Evolutionary conservation across 2,113 vertebrate species (phyloP), one percentile per base, ranked within the genome.

Genomic region (Acrocephalus arundinaceus): DNA sequence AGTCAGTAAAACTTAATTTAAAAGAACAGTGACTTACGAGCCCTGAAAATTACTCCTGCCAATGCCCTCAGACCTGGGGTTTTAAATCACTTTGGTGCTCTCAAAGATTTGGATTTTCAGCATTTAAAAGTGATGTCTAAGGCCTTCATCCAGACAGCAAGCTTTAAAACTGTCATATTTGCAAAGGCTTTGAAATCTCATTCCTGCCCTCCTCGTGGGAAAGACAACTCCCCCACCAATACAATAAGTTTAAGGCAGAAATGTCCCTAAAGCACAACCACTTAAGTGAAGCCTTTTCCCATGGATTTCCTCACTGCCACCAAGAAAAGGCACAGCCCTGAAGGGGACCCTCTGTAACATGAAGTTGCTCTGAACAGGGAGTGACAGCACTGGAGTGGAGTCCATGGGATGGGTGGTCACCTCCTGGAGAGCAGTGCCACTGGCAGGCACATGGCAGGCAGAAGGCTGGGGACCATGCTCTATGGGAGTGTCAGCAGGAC

Each of bases 191-290:
- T 89, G 35, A 87, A 85, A 65, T 45, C 6, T 59, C 6, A 2
- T 61, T 85, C 48, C 51, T 66, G 30, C 1, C 14, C 15, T 2
- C 3, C 0, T 51, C 21, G 25, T 2, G 4, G 43, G 55, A 86
- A 82, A 74, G 68, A 54, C 20, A 81, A 28, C 15, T 4, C 24
- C 24, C 51, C 24, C 23, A 6, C 6, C 30, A 67, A 51, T 2
- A 5, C 11, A 74, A 11, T 13, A 37, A 78, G 5, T 8, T 74
- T 55, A 94, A 59, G 5, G 27, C 11, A 78, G 46, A 94, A 86
- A 76, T 4, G 3, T 35, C 39, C 61, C 37, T 61, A 57, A 79
- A 84, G 41, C 15, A n/a, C n/a, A 86, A 22, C 2, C 15, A 31
- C 33, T 57, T 8, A 28, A 16, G 3, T 10, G 20, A 79, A 90